Evolutionary conservation across 1,140 invertebrate genomes (phyloP), one percentile per base, ranked within the genome.

Genomic region (Reticulitermes speratus): DNA sequence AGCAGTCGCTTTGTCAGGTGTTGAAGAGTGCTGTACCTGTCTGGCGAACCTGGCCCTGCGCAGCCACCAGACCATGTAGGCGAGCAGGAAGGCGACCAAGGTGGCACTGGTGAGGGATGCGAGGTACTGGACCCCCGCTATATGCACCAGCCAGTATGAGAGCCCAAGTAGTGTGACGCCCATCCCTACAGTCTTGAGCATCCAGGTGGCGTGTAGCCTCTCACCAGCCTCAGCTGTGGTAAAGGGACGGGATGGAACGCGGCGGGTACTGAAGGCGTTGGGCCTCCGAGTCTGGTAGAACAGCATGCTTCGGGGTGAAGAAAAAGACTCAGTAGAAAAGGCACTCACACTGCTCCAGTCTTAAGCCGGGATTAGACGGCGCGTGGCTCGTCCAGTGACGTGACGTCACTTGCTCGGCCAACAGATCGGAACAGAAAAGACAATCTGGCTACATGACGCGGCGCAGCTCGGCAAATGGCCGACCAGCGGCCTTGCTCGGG

Each of bases 91-190:
- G 65, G 25, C 25, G 25, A 75, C 0, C 65, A 75, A 30, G 7
- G 82, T 55, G 38, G 30, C 82, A 75, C 86, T 86, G 45, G 86
- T 86, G 25, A 86, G 86, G 16, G 86, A 44, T 1, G 86, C 86
- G 5, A 86, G 44, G 82, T 86, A 86, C 86, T 86, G 86, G 14
- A 84, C 30, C 0, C 86, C 86, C 5, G 86, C 86, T 6, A 84
- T 69, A 2, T 86, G 86, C 14, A 86, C 86, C 81, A 86, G 82
- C 81, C 86, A 86, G 44, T 84, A 86, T 14, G 86, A 75, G 6
- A 86, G 82, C 0, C 59, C 86, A 3, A 81, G 59, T 11, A 86
- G 81, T 9, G 82, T 48, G 59, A 86, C 8, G 9, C 84, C 65
- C n/a, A 75, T 75, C 1, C 3, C 7, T 2, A 75, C 30, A 14